Conservation (phyloP, 1,140 invertebrate genomes). For the Drosophila ogumai region DNA sequence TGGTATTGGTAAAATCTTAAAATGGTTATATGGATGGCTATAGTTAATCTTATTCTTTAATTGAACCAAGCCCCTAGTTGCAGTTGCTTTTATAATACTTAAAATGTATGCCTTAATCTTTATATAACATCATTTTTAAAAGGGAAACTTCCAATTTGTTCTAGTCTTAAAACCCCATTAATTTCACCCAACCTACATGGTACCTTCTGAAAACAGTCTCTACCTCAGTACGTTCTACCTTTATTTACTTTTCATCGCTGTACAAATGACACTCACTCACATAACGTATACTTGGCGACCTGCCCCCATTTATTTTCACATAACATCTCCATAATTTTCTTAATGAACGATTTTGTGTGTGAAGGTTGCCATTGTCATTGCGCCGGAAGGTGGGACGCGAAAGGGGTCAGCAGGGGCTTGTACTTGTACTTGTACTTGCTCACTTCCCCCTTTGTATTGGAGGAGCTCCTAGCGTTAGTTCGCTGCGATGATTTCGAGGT, state of each 20-base stretch:
- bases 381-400: neutral
- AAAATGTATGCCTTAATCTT: too few relatives aligned
- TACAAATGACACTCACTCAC: slow-evolving; percentile 8
- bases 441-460: neutral
- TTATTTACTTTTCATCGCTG: slow-evolving; percentile 5
- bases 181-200: too few relatives aligned
- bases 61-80: too few relatives aligned
- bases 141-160: neutral
- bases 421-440: slow-evolving; percentile 1
- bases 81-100: too few relatives aligned
- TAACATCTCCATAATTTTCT: slow-evolving; percentile 72
- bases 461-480: slow-evolving; percentile 41
- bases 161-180: neutral
- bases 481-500: slow-evolving; percentile 62
- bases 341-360: slow-evolving; percentile 83
- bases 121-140: neutral
- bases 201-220: neutral
- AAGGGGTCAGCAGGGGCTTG: slow-evolving; percentile 24
- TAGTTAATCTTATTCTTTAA: too few relatives aligned
- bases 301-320: slow-evolving; percentile 37
- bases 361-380: slow-evolving; percentile 78
- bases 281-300: slow-evolving; percentile 15
- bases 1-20: too few relatives aligned
- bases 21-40: too few relatives aligned
- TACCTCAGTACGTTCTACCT: neutral